A percentile compares a stretch with the other conserved stretches of the same genome.
Evolutionary conservation across 2,113 vertebrate species (phyloP).

Genomic region (Sylvilagus bachmani): DNA sequence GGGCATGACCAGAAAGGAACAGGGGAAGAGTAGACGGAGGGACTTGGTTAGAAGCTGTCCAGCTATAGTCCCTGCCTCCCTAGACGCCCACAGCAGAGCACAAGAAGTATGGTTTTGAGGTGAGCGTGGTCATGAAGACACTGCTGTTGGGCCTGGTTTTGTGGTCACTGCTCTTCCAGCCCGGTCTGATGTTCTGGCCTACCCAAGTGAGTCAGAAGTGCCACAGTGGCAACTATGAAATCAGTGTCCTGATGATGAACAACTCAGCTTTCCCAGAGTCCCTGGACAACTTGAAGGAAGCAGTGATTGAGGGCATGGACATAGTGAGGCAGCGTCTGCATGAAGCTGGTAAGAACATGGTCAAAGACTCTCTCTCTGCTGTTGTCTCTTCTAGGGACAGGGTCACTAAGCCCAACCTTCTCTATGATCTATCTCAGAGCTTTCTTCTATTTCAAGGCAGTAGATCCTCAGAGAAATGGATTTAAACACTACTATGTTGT

Average conservation of each 20-base stretch:
- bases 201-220: constrained; percentile 68
- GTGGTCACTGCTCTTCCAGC: constrained; percentile 69
- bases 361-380: neutral
- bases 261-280: constrained; percentile 89
- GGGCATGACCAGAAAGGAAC: constrained; percentile 60
- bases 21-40: constrained; percentile 48
- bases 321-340: constrained; percentile 83
- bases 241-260: constrained; percentile 95
- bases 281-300: constrained; percentile 79
- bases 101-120: constrained; percentile 70
- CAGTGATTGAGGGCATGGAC: constrained; percentile 86
- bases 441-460: constrained; percentile 22
- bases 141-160: constrained; percentile 58
- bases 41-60: neutral
- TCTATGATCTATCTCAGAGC: neutral
- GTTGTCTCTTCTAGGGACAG: neutral
- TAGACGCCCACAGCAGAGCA: constrained; percentile 26
- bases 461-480: neutral
- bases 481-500: neutral
- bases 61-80: neutral
- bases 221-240: constrained; percentile 74
- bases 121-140: constrained; percentile 80
- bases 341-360: constrained; percentile 80
- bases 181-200: constrained; percentile 48
- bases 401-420: neutral